Evolutionary conservation across 37 sponge, comb jelly and placozoan species (phyloP).

Genomic region (Beroe forskalii): DNA sequence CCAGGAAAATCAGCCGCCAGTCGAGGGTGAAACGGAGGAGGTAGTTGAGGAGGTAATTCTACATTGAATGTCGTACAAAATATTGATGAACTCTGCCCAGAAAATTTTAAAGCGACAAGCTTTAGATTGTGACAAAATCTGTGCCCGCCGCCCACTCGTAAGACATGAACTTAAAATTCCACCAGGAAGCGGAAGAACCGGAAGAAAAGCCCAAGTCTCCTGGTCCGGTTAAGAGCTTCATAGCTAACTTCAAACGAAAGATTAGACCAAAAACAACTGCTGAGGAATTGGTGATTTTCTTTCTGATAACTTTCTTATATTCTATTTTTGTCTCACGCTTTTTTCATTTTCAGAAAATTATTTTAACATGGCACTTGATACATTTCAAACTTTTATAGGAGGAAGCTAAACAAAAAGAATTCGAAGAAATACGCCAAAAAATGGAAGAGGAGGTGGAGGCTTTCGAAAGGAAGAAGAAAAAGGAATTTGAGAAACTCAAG

Average conservation of each 20-base stretch:
- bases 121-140: no score
- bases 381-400: no score
- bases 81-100: no score
- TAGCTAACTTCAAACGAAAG: neutral
- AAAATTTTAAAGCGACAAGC: no score
- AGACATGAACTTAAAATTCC: no score
- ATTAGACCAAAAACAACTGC: neutral
- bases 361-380: no score
- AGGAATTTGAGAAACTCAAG: constrained; percentile 12
- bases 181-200: neutral
- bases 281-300: neutral
- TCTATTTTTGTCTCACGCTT: no score
- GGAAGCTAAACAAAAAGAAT: neutral
- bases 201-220: neutral
- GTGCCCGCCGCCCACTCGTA: no score
- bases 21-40: neutral
- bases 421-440: neutral
- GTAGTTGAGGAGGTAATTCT: no score
- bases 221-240: neutral
- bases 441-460: neutral
- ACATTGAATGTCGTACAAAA: no score
- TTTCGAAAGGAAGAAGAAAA: constrained; percentile 4
- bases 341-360: no score
- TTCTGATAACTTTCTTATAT: no score
- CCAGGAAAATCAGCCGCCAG: neutral